Evolutionary conservation across 1,140 invertebrate species (phyloP).

Genomic region (Hetaerina americana): DNA sequence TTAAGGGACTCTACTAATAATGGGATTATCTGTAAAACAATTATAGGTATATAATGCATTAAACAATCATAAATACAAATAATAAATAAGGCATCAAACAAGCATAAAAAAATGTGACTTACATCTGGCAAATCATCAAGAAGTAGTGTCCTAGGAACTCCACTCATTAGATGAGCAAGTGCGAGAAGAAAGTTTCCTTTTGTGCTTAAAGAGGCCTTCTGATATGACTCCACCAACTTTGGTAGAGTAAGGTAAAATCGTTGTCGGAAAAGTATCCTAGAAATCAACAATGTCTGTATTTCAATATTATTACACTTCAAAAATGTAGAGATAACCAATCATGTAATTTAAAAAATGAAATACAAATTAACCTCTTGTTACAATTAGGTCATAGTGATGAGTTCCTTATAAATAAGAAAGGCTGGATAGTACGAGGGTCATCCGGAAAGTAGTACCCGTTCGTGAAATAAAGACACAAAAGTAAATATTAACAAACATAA

Average conservation of each 20-base stretch:
- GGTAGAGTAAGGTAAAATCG: conserved; percentile 24
- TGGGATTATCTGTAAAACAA: conserved; percentile 42
- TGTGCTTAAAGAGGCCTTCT: not conserved
- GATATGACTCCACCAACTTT: conserved; percentile 16
- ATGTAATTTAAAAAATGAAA: too few species aligned
- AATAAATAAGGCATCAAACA: not conserved
- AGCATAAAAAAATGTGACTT: too few species aligned
- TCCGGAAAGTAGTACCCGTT: too few species aligned
- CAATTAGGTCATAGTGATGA: too few species aligned
- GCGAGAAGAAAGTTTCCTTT: conserved; percentile 39
- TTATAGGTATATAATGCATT: conserved; percentile 13
- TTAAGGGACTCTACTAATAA: conserved; percentile 51
- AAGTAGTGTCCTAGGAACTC: conserved; percentile 43
- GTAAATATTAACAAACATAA: too few species aligned
- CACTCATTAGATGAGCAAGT: conserved; percentile 45
- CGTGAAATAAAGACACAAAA: too few species aligned
- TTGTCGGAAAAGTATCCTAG: conserved; percentile 27
- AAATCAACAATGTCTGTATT: not conserved
- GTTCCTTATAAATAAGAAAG: too few species aligned
- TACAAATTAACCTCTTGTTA: too few species aligned
- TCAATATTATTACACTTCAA: not conserved
- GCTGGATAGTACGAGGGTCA: too few species aligned
- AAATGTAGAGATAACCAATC: too few species aligned
- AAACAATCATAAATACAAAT: conserved; percentile 7
- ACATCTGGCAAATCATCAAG: conserved; percentile 47